A percentile compares a stretch with the other conserved stretches of the same genome.
phyloP scores from a whole-genome alignment of 64 coral and sea anemone genomes.

The Actinia tenebrosa region DNA sequence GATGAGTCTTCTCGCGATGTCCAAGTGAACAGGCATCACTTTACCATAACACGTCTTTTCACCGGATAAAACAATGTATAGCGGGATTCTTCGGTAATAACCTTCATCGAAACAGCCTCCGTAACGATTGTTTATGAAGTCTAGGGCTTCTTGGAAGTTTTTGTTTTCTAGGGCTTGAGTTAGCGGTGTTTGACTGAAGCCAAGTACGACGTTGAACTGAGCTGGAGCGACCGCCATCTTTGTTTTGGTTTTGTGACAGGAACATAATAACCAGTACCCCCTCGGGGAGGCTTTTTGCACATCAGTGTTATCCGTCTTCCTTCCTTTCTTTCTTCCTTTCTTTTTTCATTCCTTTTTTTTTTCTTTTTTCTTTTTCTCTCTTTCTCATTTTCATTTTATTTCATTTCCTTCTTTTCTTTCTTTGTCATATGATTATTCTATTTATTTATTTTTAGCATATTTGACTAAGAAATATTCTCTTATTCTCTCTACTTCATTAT shows the following conservation, averaged over 20 bases:
- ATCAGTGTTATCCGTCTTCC: not conserved
- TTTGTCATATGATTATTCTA: too few relatives aligned
- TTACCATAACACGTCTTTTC: constrained; percentile 54
- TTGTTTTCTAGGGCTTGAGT: constrained; percentile 75
- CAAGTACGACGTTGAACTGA: constrained; percentile 79
- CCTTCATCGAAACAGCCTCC: constrained; percentile 78
- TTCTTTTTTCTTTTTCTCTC: too few relatives aligned
- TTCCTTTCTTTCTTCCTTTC: too few relatives aligned
- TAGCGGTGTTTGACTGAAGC: constrained; percentile 73
- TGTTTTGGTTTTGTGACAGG: not conserved
- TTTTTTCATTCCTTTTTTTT: too few relatives aligned
- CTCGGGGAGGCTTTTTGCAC: not conserved
- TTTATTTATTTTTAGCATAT: too few relatives aligned
- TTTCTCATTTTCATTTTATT: too few relatives aligned
- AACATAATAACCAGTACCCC: not conserved
- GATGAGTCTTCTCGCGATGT: constrained; percentile 68
- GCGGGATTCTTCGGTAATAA: constrained; percentile 71
- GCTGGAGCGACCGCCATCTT: constrained; percentile 69
- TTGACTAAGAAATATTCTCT: too few relatives aligned
- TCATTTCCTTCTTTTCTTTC: too few relatives aligned
- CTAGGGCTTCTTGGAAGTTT: constrained; percentile 72
- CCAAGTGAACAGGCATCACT: constrained; percentile 74
- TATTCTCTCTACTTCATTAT: too few relatives aligned
- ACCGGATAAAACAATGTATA: constrained; percentile 83
- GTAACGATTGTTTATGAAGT: constrained; percentile 54